phyloP scores from a whole-genome alignment of 2,797 vertebrate genomes.

The Spinus pinus region DNA sequence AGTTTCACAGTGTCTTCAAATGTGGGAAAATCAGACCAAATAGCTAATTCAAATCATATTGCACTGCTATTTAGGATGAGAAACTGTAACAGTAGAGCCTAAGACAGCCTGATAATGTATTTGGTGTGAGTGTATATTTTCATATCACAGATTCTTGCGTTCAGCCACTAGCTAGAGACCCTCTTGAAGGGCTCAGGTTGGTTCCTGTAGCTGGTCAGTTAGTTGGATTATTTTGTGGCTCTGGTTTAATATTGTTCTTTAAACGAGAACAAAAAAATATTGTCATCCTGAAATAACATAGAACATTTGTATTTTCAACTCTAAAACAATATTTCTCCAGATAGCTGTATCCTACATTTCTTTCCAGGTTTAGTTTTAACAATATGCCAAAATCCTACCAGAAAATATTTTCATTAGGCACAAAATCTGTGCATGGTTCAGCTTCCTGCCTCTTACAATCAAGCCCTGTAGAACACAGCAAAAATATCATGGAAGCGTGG shows the following conservation, averaged over 20 bases:
- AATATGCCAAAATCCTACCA: not conserved
- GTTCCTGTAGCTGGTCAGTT: not conserved
- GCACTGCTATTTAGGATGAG: not conserved
- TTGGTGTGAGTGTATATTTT: not conserved
- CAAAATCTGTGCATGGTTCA: not conserved
- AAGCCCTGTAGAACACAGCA: not conserved
- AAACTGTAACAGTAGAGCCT: not conserved
- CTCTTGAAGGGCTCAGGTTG: not conserved
- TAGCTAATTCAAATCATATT: not conserved
- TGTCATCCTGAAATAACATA: not conserved
- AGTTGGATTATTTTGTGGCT: not conserved
- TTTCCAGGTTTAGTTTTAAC: not conserved
- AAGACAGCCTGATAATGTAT: not conserved
- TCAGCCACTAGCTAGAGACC: not conserved
- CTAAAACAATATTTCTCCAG: not conserved
- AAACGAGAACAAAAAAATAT: not conserved
- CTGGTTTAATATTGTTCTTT: not conserved
- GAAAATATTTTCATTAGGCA: not conserved
- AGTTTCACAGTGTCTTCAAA: not conserved
- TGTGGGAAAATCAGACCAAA: not conserved
- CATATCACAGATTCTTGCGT: not conserved
- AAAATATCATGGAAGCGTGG: not conserved
- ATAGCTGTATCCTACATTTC: not conserved
- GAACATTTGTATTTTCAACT: not conserved
- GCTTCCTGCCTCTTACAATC: not conserved